Evolutionary conservation across 2,797 vertebrate species (phyloP).

Genomic region (Petrocephalus schoutedeni): DNA sequence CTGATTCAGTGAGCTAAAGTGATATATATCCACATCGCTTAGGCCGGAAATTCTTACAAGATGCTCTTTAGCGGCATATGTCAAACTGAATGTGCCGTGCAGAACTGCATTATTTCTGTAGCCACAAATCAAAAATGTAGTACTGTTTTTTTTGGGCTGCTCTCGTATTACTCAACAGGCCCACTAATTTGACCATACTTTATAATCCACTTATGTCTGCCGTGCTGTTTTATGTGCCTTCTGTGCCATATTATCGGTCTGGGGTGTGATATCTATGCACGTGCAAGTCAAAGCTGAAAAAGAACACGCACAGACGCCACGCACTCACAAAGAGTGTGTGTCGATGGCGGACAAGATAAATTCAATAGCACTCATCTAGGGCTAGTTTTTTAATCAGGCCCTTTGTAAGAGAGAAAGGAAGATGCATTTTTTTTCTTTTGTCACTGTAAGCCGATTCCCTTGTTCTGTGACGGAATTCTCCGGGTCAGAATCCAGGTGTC

Average conservation of each 20-base stretch:
- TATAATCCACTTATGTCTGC: not conserved
- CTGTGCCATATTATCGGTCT: not conserved
- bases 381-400: conserved; percentile 24
- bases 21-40: not conserved
- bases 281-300: not conserved
- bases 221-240: not conserved
- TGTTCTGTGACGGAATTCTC: conserved; percentile 63
- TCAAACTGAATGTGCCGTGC: not conserved
- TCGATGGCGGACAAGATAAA: conserved; percentile 38
- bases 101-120: not conserved
- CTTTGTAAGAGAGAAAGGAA: conserved; percentile 30
- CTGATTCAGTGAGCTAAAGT: conserved; percentile 23
- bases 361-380: conserved; percentile 34
- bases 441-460: conserved; percentile 58
- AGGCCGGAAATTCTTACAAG: not conserved
- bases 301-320: not conserved
- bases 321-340: not conserved
- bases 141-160: not conserved
- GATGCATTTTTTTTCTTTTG: conserved; percentile 13
- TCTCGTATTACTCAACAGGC: not conserved
- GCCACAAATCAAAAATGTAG: not conserved
- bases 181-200: not conserved
- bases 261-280: not conserved
- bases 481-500: conserved; percentile 59
- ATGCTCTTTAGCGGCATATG: not conserved